Evolutionary conservation across 2,113 vertebrate genomes (phyloP), one percentile per base, ranked within the genome.

Genomic region (Stictonetta naevosa): DNA sequence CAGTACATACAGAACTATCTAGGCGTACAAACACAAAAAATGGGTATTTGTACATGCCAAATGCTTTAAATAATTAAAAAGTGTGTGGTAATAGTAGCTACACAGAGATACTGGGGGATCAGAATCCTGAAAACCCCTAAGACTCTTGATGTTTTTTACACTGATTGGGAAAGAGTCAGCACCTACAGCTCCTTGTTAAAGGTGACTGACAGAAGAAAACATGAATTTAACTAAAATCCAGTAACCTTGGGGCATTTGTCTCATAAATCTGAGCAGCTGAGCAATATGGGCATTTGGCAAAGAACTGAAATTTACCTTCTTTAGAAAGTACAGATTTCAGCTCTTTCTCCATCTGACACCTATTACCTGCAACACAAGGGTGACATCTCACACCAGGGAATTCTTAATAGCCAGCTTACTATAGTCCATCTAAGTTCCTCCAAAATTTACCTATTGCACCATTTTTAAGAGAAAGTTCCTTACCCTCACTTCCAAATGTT

Each of bases 321-420:
- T 97, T 68, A 83, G 72, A 93, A 96, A 95, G 93, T 31, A 94
- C 93, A 93, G 85, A 94, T 83, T 92, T 88, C 94, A 96, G 85
- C 34, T 1, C 76, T 88, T 95, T 81, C 76, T 71, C 88, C 92
- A 90, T 46, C 88, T 92, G 93, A 97, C 79, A 91, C 72, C 82
- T 89, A 79, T 4, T 82, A 74, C 67, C 82, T 59, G 42, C 79
- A 95, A 62, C 60, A 59, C n/a, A 62, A 91, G 79, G 76, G 87
- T 74, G 73, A 96, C 90, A 93, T 69, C 79, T 88, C 90, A 82
- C 85, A 88, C 93, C 92, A 86, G 75, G 88, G 95, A 92, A 84
- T 81, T 86, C 56, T 90, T 44, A 67, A 75, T 38, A 92, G 95
- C 53, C 86, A 95, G 22, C 10, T 48, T 36, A 36, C 29, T 46